A percentile compares a stretch with the other conserved stretches of the same genome.
These are phyloP conservation scores for Leucophenga maculata DNA, from an alignment of 2,888 invertebrate genomes.

Conservation along the genomic window DNA sequence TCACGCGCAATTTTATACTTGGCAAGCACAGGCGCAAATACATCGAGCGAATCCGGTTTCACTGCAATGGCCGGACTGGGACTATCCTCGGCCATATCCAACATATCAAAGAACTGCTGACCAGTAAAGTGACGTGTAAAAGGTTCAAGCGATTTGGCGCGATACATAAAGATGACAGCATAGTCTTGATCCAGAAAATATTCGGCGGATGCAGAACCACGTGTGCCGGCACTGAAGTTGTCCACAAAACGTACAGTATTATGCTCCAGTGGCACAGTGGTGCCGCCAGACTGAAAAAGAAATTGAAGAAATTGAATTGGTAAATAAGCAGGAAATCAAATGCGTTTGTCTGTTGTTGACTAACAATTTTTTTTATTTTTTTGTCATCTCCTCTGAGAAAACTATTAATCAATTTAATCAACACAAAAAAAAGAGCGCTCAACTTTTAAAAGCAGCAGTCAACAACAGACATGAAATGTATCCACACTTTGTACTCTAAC, in stretches of 20 bases:
- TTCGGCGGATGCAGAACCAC: conserved; percentile 96
- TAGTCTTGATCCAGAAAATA: conserved; percentile 91
- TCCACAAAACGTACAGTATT: conserved; percentile 98
- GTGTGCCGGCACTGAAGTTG: conserved; percentile 97
- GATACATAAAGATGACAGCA: conserved; percentile 94
- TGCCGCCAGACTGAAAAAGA: conserved; percentile 88
- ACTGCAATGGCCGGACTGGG: conserved; percentile 80
- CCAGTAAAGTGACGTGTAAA: conserved; percentile 90
- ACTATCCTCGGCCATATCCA: conserved; percentile 76
- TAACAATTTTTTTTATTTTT: too few species aligned
- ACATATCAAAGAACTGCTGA: conserved; percentile 85
- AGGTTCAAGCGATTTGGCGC: conserved; percentile 91
- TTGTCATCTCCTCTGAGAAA: neutral
- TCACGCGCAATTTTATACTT: conserved; percentile 87
- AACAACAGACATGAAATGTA: neutral
- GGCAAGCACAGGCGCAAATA: conserved; percentile 80
- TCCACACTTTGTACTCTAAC: conserved; percentile 9
- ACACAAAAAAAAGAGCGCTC: neutral
- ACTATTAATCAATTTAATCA: neutral
- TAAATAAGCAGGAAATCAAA: too few species aligned
- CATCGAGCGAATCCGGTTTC: conserved; percentile 81
- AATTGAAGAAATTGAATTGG: too few species aligned
- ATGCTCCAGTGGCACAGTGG: conserved; percentile 95
- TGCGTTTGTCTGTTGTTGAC: too few species aligned
- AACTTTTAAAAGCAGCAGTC: neutral